A percentile compares a stretch with the other conserved stretches of the same genome.
phyloP scores from a whole-genome alignment of 92 coral and sea anemone species.

The Siderastrea siderea region DNA sequence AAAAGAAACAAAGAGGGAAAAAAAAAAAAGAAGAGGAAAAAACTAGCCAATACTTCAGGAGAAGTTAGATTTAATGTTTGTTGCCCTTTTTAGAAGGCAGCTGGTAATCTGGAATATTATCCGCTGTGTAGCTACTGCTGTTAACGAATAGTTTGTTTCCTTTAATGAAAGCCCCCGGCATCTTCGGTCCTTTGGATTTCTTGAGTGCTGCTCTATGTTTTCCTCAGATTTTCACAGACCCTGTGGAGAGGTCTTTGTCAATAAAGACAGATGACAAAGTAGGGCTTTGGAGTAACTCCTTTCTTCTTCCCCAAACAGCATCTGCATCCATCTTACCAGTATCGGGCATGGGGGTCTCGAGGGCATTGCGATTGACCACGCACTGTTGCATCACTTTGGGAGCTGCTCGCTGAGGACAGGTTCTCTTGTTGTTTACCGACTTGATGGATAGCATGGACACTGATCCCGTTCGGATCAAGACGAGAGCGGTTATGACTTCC shows the following conservation, averaged over 20 bases:
- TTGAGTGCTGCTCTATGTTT: background rate
- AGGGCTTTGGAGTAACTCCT: background rate
- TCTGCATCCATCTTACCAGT: background rate
- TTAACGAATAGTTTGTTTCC: slow-evolving; percentile 3
- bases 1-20: background rate
- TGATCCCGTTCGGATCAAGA: background rate
- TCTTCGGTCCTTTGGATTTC: background rate
- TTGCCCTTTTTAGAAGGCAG: background rate
- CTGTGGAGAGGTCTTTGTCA: too few species aligned
- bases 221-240: background rate
- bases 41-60: too few species aligned
- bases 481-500: background rate
- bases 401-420: background rate
- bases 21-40: background rate
- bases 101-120: slow-evolving; percentile 2
- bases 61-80: background rate
- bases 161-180: background rate
- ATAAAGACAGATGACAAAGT: background rate
- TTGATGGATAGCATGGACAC: background rate
- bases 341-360: background rate
- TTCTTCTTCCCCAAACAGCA: background rate
- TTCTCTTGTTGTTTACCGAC: background rate
- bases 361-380: background rate
- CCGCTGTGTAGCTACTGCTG: slow-evolving; percentile 2
- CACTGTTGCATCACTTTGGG: background rate